A percentile compares a stretch with the other conserved stretches of the same genome.
phyloP scores from a whole-genome alignment of 2,888 invertebrate genomes.

The Macrophya annulata region DNA sequence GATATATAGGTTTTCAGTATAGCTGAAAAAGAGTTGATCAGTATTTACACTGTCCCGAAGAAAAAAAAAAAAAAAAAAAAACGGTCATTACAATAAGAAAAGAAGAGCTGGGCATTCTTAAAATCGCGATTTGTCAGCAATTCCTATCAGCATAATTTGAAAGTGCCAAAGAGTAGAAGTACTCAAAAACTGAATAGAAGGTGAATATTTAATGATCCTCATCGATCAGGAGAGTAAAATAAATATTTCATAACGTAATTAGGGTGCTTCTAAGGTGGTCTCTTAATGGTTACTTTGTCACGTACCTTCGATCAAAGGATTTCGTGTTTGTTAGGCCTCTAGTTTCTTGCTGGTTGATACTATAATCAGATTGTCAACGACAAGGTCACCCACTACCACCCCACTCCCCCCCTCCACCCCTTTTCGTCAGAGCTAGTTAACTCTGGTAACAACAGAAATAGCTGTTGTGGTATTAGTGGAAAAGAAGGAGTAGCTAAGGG shows the following conservation, averaged over 20 bases:
- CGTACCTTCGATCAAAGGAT: constrained; percentile 20
- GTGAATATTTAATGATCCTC: neutral
- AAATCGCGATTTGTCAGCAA: no score
- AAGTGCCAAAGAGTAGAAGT: neutral
- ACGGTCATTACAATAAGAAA: no score
- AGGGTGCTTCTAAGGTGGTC: neutral
- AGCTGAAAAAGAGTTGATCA: neutral
- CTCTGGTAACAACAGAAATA: neutral
- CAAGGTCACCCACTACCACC: constrained; percentile 19
- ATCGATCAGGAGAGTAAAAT: neutral
- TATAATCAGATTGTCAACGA: constrained; percentile 48
- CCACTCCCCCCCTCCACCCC: constrained; percentile 15
- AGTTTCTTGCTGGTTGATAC: constrained; percentile 27
- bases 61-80: no score
- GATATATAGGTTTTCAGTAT: neutral
- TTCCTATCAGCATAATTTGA: no score
- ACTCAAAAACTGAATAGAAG: neutral
- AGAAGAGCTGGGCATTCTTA: no score
- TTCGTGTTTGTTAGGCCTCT: constrained; percentile 23
- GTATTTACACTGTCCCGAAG: neutral
- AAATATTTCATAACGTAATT: constrained; percentile 7
- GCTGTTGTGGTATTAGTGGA: neutral
- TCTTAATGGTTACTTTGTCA: constrained; percentile 38
- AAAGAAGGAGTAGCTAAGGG: constrained; percentile 1
- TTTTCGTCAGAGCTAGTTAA: constrained; percentile 26